Evolutionary conservation across 2,888 invertebrate species (phyloP), one percentile per base, ranked within the genome.

Genomic region (Cerastis rubricosa): DNA sequence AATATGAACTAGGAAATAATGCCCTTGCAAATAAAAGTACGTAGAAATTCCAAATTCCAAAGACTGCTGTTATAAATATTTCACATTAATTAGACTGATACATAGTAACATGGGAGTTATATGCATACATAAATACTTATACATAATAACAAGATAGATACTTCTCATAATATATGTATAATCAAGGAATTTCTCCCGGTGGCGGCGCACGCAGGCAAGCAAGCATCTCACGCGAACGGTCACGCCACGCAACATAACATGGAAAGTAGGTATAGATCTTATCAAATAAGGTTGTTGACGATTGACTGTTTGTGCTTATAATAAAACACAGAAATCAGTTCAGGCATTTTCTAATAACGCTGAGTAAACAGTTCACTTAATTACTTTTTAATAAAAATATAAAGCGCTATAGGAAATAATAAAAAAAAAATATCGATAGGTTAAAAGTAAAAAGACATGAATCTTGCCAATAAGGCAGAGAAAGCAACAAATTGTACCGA

Each of bases 161-260:
- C 77, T 77, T 82, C 79, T 54, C 80, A 80, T 75, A 68, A 71
- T 83, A 54, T 85, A 61, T 11, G 61, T 61, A 57, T 84, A 85
- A 63, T 47, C 68, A 63, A 88, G 85, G 88, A 91, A 91, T 94
- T 94, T 94, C 94, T 93, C 93, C 88, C 73, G 81, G n/a, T n/a
- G n/a, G n/a, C n/a, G 35, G 80, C 85, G 91, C 92, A 93, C 92
- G 93, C 92, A 89, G 87, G 91, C 92, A 93, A 92, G 93, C 92
- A 89, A 86, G 85, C 85, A 91, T 91, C 91, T 90, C 93, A 93
- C 91, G 92, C 92, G 90, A 92, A 85, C 88, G 88, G 91, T 91
- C 92, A 92, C 92, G 91, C 90, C 89, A 90, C 90, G 87, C 85
- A 86, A 89, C 85, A 75, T 79, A 88, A 87, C 87, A 90, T 90